Evolutionary conservation across 2,113 vertebrate genomes (phyloP).

Genomic region (Calidris pygmaea): DNA sequence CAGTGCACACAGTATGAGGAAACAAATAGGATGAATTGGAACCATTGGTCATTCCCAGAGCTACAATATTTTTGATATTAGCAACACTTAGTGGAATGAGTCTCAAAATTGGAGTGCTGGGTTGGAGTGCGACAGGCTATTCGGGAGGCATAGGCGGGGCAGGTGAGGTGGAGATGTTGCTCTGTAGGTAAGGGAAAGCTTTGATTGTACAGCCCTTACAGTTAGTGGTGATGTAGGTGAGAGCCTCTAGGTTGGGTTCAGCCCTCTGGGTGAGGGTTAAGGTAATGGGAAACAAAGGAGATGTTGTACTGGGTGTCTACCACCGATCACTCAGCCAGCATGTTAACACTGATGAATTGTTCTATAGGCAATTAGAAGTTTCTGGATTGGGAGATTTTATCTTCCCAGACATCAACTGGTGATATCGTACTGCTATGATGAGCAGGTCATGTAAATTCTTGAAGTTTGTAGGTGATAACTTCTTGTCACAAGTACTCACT

Average conservation of each 20-base stretch:
- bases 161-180: background rate
- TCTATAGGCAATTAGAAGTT: background rate
- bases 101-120: background rate
- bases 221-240: background rate
- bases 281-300: background rate
- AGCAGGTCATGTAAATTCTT: background rate
- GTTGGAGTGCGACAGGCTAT: background rate
- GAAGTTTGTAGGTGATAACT: background rate
- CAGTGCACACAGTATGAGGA: fast-evolving
- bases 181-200: fast-evolving
- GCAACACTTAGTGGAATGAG: background rate
- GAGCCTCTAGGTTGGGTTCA: background rate
- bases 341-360: background rate
- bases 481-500: background rate
- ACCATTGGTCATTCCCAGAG: fast-evolving
- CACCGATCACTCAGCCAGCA: background rate
- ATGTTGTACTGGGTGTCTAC: background rate
- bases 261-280: background rate
- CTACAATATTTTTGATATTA: background rate
- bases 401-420: background rate
- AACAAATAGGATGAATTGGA: background rate
- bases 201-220: background rate
- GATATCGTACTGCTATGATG: background rate
- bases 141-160: background rate
- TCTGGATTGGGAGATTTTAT: background rate